Evolutionary conservation across 2,888 invertebrate genomes (phyloP), one percentile per base, ranked within the genome.

Genomic region (Pseudococcus jackbeardsleyi): DNA sequence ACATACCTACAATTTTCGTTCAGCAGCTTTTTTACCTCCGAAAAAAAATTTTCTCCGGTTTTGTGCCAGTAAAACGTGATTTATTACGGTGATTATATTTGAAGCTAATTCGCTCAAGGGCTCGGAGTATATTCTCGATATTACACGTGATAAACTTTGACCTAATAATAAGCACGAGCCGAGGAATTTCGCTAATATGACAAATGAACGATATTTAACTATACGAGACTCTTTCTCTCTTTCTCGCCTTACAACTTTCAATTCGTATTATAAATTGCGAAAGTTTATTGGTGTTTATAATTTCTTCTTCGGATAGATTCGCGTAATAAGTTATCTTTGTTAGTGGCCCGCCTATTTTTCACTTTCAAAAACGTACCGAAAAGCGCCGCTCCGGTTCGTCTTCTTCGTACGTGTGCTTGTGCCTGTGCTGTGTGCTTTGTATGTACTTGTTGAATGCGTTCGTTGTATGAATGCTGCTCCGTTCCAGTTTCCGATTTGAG

Each of bases 161-260:
- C 79, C 79, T 46, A 82, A 82, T 46, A 82, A 82, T 72, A 39
- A 72, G 17, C 12, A 8, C 79, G 39, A 82, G 79, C 79, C 79
- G 79, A 82, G 79, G 19, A 82, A 82, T 82, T 82, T 82, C 79
- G 79, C 46, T 82, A 46, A 46, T 82, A 82, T 82, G 79, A 82
- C 79, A 82, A 82, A 82, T 82, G 79, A 82, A 82, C 79, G 46
- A 82, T 82, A 82, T 82, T 82, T 82, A 82, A 82, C 79, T 46
- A 82, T 11, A 72, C 26, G 72, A 6, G 33, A 6, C n/a, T 17
- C 59, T 12, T 1, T 59, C 1, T 59, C 59, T 7, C 59, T 59
- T 17, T 64, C 64, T 19, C 64, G n/a, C 54, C 54, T 54, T 54
- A 17, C 8, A 82, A 82, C 79, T 82, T 82, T 82, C 79, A 46